phyloP scores from a whole-genome alignment of 2,888 invertebrate species.

The Conomelus anceps region DNA sequence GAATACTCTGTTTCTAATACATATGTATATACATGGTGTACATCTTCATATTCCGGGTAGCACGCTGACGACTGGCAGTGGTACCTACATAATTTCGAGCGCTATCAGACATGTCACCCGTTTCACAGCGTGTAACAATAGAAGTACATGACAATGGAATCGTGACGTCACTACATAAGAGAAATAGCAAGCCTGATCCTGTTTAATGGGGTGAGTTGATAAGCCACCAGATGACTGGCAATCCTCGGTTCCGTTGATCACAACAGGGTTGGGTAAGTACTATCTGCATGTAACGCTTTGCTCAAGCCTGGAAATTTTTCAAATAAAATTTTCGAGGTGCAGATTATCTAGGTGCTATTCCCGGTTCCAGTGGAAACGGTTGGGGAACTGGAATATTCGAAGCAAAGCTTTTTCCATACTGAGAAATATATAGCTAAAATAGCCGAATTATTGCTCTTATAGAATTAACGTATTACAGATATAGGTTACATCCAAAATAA shows the following conservation, averaged over 20 bases:
- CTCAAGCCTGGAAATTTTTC: neutral
- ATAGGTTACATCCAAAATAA: no score
- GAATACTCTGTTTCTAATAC: neutral
- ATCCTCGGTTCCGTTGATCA: neutral
- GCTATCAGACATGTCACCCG: neutral
- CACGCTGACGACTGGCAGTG: neutral
- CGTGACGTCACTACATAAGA: neutral
- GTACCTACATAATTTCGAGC: neutral
- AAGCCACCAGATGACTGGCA: neutral
- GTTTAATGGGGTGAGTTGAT: neutral
- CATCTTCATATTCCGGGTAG: neutral
- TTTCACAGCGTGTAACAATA: neutral
- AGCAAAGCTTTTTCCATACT: no score
- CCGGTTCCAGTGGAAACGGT: neutral
- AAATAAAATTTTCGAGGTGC: neutral
- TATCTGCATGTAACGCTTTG: neutral
- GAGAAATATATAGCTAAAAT: no score
- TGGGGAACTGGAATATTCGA: neutral
- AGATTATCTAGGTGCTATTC: neutral
- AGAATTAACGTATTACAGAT: no score
- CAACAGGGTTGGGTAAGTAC: neutral
- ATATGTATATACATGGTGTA: neutral
- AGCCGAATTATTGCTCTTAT: no score
- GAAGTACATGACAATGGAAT: neutral
- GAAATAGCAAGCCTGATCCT: neutral